Evolutionary conservation across 2,113 vertebrate genomes (phyloP), one percentile per base, ranked within the genome.

Genomic region (Origma solitaria): DNA sequence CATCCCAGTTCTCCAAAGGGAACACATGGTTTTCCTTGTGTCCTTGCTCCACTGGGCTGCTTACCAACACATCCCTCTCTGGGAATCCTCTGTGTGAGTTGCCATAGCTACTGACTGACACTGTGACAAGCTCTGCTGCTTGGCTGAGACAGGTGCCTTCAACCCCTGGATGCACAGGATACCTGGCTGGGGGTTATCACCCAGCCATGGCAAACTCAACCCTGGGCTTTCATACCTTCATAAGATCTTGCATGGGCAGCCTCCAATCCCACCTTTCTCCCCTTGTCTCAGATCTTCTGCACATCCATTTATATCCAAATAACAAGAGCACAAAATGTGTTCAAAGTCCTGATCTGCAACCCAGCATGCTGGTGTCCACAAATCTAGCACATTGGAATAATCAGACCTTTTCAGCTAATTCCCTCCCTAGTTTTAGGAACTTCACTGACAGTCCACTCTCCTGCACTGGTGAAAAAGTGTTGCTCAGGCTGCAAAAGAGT

Each of bases 61-160:
- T 82, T 45, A 93, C 96, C 96, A 96, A 15, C 11, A 37, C 33
- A 78, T 71, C 84, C 62, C 58, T 94, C 90, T 90, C 82, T 15
- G 47, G 70, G 92, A 94, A 96, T 89, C 81, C 60, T 94, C 51
- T 7, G 10, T 2, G 8, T 7, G 37, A 84, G 97, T 96, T 97
- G 53, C 93, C 94, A 97, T 93, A 94, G 97, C 93, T 96, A 96
- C 95, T 49, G 71, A n/a, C 45, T 15, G 1, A 88, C 89, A 92
- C 82, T 25, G 35, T n/a, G 81, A 94, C 89, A 87, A 84, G 68
- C 78, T 18, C 57, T 40, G 79, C 54, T 21, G 53, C 57, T 94
- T 22, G 3, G 40, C 86, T 45, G 81, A 95, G 94, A 82, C 72
- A 6, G 17, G 11, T 9, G 13, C 16, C 4, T 60, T 90, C 0